Evolutionary conservation across 2,113 vertebrate species (phyloP).

Genomic region (Sinocyclocheilus maitianheensis): DNA sequence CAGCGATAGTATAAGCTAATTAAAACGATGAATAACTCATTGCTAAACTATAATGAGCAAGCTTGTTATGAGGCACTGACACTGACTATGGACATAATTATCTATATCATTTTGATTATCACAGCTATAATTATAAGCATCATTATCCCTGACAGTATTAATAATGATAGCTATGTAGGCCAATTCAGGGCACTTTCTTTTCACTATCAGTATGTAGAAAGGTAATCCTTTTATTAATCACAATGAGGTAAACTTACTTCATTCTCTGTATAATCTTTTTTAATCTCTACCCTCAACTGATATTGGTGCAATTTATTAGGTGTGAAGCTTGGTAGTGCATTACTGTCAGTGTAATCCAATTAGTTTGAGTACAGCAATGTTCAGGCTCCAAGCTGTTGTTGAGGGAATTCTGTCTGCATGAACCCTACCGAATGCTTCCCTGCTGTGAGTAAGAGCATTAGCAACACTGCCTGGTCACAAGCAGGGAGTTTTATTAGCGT

Average conservation of each 20-base stretch:
- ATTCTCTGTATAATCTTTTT: constrained; percentile 74
- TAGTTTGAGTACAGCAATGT: constrained; percentile 64
- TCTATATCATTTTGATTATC: constrained; percentile 67
- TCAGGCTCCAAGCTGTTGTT: constrained; percentile 56
- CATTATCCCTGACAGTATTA: constrained; percentile 74
- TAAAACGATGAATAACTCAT: too few relatives aligned
- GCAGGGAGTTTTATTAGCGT: constrained; percentile 58
- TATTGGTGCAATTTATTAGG: constrained; percentile 71
- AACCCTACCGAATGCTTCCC: constrained; percentile 49
- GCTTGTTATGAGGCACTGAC: too few relatives aligned
- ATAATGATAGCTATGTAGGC: constrained; percentile 72
- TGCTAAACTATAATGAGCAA: too few relatives aligned
- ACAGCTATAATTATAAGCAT: constrained; percentile 71
- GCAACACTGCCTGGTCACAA: constrained; percentile 56
- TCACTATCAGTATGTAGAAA: constrained; percentile 51
- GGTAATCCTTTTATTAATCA: constrained; percentile 58
- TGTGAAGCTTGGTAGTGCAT: constrained; percentile 69
- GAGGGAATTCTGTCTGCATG: constrained; percentile 22
- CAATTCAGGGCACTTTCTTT: constrained; percentile 51
- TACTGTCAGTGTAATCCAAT: constrained; percentile 78
- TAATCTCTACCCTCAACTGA: constrained; percentile 70
- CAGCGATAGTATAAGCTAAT: too few relatives aligned
- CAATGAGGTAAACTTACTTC: constrained; percentile 67
- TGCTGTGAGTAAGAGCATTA: constrained; percentile 64
- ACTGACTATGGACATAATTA: not conserved